phyloP scores from a whole-genome alignment of 2,113 vertebrate genomes.

The Halcyon senegalensis region DNA sequence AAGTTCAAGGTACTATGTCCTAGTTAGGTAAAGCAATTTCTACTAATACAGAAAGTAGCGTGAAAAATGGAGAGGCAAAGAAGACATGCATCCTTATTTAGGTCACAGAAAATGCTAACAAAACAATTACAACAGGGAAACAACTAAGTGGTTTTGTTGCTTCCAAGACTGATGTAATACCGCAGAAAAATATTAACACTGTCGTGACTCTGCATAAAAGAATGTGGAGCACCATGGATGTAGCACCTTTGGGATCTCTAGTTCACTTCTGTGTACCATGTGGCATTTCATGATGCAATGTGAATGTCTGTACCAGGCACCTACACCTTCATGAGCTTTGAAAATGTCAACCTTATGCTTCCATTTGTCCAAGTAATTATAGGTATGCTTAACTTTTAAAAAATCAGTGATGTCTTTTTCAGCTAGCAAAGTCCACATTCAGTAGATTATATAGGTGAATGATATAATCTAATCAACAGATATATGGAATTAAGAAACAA shows the following conservation, averaged over 20 bases:
- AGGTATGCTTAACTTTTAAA: background rate
- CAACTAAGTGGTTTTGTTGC: background rate
- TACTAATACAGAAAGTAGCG: background rate
- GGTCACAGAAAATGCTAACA: background rate
- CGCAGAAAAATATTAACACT: background rate
- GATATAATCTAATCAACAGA: background rate
- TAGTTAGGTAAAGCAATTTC: background rate
- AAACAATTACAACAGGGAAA: background rate
- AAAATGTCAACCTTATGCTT: background rate
- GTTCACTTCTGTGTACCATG: rapidly evolving
- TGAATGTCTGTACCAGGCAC: background rate
- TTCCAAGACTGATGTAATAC: background rate
- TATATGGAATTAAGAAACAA: background rate
- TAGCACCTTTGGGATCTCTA: background rate
- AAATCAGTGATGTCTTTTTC: background rate
- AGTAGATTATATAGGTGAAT: background rate
- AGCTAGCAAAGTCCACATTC: background rate
- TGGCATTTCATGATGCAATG: rapidly evolving
- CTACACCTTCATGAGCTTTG: background rate
- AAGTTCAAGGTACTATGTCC: background rate
- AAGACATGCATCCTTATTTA: background rate
- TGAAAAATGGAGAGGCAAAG: background rate
- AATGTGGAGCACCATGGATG: rapidly evolving
- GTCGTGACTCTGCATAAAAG: background rate
- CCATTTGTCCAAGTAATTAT: background rate